Conservation (phyloP, 2,888 invertebrate species). For the Volucella bombylans region DNA sequence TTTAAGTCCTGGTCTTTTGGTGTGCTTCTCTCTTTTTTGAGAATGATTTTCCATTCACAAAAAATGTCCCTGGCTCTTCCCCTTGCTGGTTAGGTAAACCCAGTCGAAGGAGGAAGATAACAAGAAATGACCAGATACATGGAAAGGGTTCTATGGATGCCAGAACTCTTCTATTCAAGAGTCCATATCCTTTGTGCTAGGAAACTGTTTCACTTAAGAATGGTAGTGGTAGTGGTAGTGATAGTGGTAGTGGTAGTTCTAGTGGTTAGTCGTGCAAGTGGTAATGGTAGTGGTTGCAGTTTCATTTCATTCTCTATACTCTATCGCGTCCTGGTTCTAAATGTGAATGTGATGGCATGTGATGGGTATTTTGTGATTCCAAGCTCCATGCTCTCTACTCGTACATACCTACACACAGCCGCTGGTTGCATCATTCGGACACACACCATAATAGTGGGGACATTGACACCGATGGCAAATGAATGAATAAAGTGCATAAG, state of each 20-base stretch:
- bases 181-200: conserved; percentile 49
- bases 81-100: conserved; percentile 18
- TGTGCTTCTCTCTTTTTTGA: neutral
- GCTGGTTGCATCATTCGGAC: conserved; percentile 17
- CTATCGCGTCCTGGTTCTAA: conserved; percentile 16
- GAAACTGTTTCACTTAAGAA: conserved; percentile 56
- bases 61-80: neutral
- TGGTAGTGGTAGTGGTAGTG: no score
- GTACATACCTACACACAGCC: no score
- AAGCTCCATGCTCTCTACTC: neutral
- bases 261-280: no score
- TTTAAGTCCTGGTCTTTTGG: conserved; percentile 47
- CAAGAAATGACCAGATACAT: conserved; percentile 60
- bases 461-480: conserved; percentile 52
- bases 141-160: conserved; percentile 14
- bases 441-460: conserved; percentile 19
- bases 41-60: neutral
- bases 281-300: conserved; percentile 13
- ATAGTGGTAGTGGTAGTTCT: no score
- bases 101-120: conserved; percentile 32
- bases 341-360: conserved; percentile 47
- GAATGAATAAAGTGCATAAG: conserved; percentile 37
- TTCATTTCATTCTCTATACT: neutral
- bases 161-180: conserved; percentile 37
- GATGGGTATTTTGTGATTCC: conserved; percentile 5